Evolutionary conservation across 64 coral and sea anemone genomes (phyloP), one percentile per base, ranked within the genome.

Genomic region (Trachythela sp.): DNA sequence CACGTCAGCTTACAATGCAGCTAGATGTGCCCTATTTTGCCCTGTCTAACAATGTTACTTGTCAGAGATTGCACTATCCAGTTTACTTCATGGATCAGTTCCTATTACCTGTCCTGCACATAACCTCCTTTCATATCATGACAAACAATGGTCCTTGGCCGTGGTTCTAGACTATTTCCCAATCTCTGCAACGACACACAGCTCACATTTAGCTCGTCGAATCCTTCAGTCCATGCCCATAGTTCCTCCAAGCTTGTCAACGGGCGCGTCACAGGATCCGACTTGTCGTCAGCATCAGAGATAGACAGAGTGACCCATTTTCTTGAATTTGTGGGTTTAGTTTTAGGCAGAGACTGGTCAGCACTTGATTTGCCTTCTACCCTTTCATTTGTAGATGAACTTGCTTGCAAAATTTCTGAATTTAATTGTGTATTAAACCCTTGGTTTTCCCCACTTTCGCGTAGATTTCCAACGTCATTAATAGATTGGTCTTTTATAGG

Each of bases 111-210:
- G 48, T 94, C 93, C 48, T 88, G 85, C 11, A 89, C 48, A 36
- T 94, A 94, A 8, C 93, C 93, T 54, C 93, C 93, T 72, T 85
- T 94, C 93, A 94, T 94, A 26, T 94, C 93, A 89, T 94, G 93
- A 51, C 93, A 94, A 32, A 94, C 93, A 15, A 94, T 35, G 26
- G 89, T 94, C 40, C 86, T 27, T 26, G 89, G 89, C 54, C 87
- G 83, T 34, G 88, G 88, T 14, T 88, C 58, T 34, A 52, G 58
- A 9, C 48, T 84, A 39, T 45, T 48, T 4, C 34, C n/a, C 0
- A 43, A 29, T 20, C 49, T 71, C 4, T 30, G 9, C 70, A 94
- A 83, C 4, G 18, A 20, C 33, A 88, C 54, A 17, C 70, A 85
- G 9, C 89, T 89, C 36, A 94, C 93, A 54, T 94, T 94, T 17